Conservation (phyloP, 2,797 vertebrate genomes). For the Mionectes olivaceus region DNA sequence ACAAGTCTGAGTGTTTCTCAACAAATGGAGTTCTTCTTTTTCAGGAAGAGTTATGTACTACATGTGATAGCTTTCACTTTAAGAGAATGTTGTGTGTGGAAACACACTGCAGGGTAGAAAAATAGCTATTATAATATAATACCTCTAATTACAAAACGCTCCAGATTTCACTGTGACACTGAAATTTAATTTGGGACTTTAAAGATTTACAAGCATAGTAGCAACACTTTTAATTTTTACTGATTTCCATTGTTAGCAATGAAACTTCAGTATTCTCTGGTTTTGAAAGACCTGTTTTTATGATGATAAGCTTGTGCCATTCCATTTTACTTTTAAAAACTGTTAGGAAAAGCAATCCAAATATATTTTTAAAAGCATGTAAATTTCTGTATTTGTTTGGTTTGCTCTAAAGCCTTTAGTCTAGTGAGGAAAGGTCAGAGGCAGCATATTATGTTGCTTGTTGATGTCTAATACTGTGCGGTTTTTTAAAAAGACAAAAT, state of each 20-base stretch:
- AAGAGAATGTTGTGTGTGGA: not conserved
- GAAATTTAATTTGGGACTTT: not conserved
- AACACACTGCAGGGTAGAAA: not conserved
- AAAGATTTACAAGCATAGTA: not conserved
- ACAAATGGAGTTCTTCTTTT: not conserved
- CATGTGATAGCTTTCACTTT: not conserved
- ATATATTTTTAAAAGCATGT: not conserved
- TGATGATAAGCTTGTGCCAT: not conserved
- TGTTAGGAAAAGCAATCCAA: not conserved
- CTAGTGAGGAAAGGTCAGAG: not conserved
- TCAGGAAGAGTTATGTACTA: not conserved
- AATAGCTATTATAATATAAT: not conserved
- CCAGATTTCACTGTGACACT: not conserved
- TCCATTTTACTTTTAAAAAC: not conserved
- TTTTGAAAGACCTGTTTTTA: not conserved
- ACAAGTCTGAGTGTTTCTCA: conserved; percentile 5
- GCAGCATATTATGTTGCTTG: not conserved
- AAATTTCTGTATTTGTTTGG: not conserved
- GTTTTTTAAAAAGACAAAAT: not conserved
- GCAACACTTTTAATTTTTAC: not conserved
- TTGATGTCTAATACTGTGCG: not conserved
- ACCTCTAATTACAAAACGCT: not conserved
- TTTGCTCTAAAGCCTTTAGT: not conserved
- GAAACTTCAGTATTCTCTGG: not conserved
- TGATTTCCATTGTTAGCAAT: not conserved